phyloP scores from a whole-genome alignment of 1,140 invertebrate genomes.

The Theocolax elegans region DNA sequence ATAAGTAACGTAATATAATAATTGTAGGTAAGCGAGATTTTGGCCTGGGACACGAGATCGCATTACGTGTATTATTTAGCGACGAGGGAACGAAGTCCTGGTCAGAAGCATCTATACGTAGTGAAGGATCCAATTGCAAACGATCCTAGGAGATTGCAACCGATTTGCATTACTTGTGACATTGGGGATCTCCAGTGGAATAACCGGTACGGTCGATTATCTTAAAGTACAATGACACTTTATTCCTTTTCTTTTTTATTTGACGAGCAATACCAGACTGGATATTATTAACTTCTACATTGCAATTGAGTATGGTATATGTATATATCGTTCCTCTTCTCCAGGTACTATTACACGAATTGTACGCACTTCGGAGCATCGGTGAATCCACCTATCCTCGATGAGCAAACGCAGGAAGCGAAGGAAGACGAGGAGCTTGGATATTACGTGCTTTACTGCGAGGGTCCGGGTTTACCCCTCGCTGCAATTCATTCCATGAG shows the following conservation, averaged over 20 bases:
- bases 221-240: background rate
- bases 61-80: slow-evolving; percentile 87
- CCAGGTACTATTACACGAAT: slow-evolving; percentile 76
- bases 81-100: slow-evolving; percentile 82
- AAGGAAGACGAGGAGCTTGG: slow-evolving; percentile 67
- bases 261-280: too few species aligned
- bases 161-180: slow-evolving; percentile 84
- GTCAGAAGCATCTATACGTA: slow-evolving; percentile 87
- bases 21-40: slow-evolving; percentile 75
- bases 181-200: slow-evolving; percentile 66
- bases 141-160: slow-evolving; percentile 76
- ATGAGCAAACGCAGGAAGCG: background rate
- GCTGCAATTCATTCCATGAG: slow-evolving; percentile 79
- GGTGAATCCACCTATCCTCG: slow-evolving; percentile 68
- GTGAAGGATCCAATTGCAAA: slow-evolving; percentile 76
- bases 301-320: too few species aligned
- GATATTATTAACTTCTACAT: too few species aligned
- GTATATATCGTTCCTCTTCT: background rate
- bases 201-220: background rate
- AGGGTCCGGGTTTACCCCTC: slow-evolving; percentile 81
- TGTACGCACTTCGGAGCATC: slow-evolving; percentile 83
- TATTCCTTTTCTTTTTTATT: too few species aligned
- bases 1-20: too few species aligned
- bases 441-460: slow-evolving; percentile 82
- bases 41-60: slow-evolving; percentile 86